phyloP scores from a whole-genome alignment of 2,113 vertebrate species.

The Alethe castanea region DNA sequence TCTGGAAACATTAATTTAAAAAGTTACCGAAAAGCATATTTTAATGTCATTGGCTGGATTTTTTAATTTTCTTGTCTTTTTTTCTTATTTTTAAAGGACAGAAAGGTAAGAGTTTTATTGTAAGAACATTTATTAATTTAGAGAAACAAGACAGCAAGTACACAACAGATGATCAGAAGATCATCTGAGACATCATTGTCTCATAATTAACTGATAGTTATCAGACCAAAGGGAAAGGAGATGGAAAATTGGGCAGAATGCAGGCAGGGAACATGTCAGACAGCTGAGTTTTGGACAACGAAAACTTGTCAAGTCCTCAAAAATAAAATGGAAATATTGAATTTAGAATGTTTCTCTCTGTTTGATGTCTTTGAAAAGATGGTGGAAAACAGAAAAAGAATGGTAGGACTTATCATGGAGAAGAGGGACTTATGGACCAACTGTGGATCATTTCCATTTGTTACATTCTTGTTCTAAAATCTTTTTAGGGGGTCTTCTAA shows the following conservation, averaged over 20 bases:
- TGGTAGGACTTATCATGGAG: not conserved
- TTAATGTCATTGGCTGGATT: not conserved
- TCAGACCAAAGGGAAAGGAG: not conserved
- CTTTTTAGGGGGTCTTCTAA: not conserved
- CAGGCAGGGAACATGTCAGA: rapidly evolving
- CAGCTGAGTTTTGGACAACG: not conserved
- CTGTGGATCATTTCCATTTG: not conserved
- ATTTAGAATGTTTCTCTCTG: not conserved
- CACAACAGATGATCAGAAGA: not conserved
- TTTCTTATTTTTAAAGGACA: not conserved
- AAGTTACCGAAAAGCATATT: not conserved
- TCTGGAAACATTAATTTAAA: not conserved
- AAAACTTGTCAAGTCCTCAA: not conserved
- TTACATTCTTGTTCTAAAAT: not conserved
- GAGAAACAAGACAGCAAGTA: not conserved
- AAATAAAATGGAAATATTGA: not conserved
- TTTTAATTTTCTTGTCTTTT: not conserved
- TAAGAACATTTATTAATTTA: not conserved
- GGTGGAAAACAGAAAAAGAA: not conserved
- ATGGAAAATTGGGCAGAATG: not conserved
- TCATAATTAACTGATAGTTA: not conserved
- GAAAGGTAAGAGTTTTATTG: not conserved
- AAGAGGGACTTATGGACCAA: not conserved
- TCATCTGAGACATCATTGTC: no score
- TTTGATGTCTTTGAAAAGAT: not conserved